Conservation (phyloP, 2,888 invertebrate genomes). For the Sinotaia quadrata region DNA sequence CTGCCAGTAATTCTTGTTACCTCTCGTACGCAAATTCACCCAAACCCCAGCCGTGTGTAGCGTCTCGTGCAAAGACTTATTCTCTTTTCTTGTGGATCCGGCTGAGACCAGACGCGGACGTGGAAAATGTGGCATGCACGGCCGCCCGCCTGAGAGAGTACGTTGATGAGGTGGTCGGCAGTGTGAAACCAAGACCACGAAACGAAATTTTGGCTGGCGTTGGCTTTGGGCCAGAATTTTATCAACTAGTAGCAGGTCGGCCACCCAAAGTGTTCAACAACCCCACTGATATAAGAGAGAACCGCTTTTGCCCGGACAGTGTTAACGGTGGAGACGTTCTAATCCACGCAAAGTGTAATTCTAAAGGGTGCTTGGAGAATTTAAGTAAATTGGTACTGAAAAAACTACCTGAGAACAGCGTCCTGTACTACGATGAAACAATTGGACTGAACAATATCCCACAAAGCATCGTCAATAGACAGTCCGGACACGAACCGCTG, state of each 20-base stretch:
- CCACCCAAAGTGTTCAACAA: conserved; percentile 33
- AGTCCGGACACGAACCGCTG: conserved; percentile 1
- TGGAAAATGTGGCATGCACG: not conserved
- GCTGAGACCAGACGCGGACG: conserved; percentile 2
- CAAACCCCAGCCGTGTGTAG: conserved; percentile 10
- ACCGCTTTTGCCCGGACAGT: conserved; percentile 24
- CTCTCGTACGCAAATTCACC: too few relatives aligned
- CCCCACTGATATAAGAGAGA: conserved; percentile 9
- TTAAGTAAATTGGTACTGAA: conserved; percentile 31
- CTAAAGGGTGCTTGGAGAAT: conserved; percentile 27
- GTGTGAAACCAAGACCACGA: not conserved
- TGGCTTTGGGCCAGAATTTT: conserved; percentile 37
- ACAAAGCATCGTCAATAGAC: not conserved
- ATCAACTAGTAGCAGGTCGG: conserved; percentile 14
- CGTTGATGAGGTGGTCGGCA: not conserved
- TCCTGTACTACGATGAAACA: conserved; percentile 29
- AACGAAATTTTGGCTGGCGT: conserved; percentile 32
- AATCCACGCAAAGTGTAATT: conserved; percentile 37
- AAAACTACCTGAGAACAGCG: conserved; percentile 25
- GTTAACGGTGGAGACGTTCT: conserved; percentile 34
- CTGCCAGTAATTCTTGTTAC: too few relatives aligned
- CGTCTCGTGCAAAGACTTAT: conserved; percentile 7
- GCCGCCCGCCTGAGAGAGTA: conserved; percentile 1
- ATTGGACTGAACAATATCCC: conserved; percentile 19
- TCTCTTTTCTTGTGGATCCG: conserved; percentile 22